Percentiles rank a stretch among this genome's conserved stretches.
These are phyloP conservation scores for Folsomia candida DNA, from an alignment of 2,888 invertebrate genomes.

Conservation along the genomic window DNA sequence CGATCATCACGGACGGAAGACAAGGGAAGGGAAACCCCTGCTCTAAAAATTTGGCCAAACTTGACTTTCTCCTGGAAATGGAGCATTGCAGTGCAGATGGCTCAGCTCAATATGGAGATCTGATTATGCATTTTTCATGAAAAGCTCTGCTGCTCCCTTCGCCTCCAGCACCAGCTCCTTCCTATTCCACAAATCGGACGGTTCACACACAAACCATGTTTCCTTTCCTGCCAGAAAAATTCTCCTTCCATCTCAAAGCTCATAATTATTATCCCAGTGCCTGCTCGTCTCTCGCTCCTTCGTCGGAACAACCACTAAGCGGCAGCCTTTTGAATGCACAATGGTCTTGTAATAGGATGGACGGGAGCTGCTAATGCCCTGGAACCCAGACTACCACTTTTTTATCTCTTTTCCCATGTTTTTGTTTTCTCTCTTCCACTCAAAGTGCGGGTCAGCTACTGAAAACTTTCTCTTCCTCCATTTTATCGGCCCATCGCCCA, in stretches of 20 bases:
- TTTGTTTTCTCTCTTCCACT: background rate
- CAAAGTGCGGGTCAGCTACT: background rate
- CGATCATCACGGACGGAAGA: background rate
- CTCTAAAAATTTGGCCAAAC: background rate
- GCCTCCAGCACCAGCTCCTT: background rate
- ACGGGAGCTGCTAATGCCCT: background rate
- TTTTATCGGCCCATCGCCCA: background rate
- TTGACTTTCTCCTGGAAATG: background rate
- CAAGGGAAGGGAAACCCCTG: background rate
- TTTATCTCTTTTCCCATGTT: slow-evolving; percentile 1
- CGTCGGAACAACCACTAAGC: background rate
- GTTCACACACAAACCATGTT: no score
- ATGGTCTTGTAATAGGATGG: background rate
- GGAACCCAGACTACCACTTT: background rate
- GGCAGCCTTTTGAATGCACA: slow-evolving; percentile 2
- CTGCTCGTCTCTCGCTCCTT: background rate
- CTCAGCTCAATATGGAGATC: slow-evolving; percentile 5
- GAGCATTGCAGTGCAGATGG: slow-evolving; percentile 4
- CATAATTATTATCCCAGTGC: background rate
- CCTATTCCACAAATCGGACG: no score
- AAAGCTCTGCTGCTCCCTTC: background rate
- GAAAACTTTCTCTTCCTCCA: background rate
- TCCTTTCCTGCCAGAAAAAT: background rate
- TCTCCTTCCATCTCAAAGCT: background rate
- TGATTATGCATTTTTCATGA: slow-evolving; percentile 18